Conservation (phyloP, 2,888 invertebrate genomes). For the Cheilosia vernalis region DNA sequence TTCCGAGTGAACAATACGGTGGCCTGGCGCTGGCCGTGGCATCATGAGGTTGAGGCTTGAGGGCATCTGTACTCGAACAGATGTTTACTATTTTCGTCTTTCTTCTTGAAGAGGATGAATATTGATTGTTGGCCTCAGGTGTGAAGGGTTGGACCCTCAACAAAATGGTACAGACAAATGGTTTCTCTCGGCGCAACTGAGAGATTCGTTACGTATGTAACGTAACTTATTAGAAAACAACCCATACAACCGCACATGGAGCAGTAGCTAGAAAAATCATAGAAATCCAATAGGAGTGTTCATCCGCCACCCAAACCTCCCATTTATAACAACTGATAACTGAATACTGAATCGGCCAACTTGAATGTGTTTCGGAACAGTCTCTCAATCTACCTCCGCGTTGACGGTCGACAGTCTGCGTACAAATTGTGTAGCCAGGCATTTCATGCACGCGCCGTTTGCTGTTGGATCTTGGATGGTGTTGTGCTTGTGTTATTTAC, state of each 20-base stretch:
- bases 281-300: slow-evolving; percentile 55
- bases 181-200: not conserved
- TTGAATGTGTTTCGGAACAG: slow-evolving; percentile 61
- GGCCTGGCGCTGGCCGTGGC: not conserved
- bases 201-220: no score
- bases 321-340: no score
- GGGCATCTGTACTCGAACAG: slow-evolving; percentile 40
- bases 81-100: slow-evolving; percentile 10
- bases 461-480: slow-evolving; percentile 20
- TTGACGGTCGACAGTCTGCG: slow-evolving; percentile 53
- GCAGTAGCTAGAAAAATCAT: slow-evolving; percentile 11
- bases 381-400: slow-evolving; percentile 68
- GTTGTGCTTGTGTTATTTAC: slow-evolving; percentile 13
- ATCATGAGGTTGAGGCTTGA: not conserved
- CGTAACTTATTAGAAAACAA: slow-evolving; percentile 9
- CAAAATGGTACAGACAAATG: not conserved
- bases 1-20: slow-evolving; percentile 38
- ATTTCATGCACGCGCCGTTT: slow-evolving; percentile 28
- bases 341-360: slow-evolving; percentile 20
- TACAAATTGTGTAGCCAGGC: slow-evolving; percentile 15
- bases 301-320: slow-evolving; percentile 35
- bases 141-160: not conserved
- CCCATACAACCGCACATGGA: slow-evolving; percentile 10
- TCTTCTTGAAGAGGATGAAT: not conserved
- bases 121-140: not conserved